Evolutionary conservation across 2,113 vertebrate species (phyloP), one percentile per base, ranked within the genome.

Genomic region (Bombycilla garrulus): DNA sequence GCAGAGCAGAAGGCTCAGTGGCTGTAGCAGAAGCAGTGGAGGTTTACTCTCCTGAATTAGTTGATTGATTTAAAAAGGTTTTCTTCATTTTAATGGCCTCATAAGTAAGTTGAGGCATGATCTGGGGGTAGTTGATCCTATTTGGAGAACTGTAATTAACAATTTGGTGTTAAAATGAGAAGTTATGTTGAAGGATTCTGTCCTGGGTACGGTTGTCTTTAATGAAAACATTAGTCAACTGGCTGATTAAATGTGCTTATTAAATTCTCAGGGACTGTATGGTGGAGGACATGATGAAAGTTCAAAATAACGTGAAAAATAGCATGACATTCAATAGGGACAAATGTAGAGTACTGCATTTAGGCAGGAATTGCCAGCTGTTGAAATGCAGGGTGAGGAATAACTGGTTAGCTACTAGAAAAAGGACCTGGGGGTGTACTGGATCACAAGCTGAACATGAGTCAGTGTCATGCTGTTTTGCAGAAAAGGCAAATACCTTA

Each of bases 371-470:
- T 79, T 91, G 48, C 54, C 76, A 95, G 82, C 79, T 94, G 64
- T 73, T 60, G 72, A 83, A 83, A 64, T 56, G 64, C 38, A 92
- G 82, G 35, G 21, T 81, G 86, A 92, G 56, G 54, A 92, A 35
- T 94, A 83, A 83, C 86, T 88, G 76, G 38, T 73, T 90, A 90
- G 60, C 86, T 95, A 26, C 54, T 86, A 90, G 92, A 71, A 92
- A 92, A 95, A 94, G 72, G 95, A 92, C 88, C 72, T 81, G 94
- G 94, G 95, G 95, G 94, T 93, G 96, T 97, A 24, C 38, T 91
- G 91, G 94, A 96, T 97, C 94, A 95, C 95, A 97, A 95, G 92
- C 4, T 93, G 92, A 94, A 86, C 64, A 91, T 96, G 95, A 96
- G 88, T 96, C 95, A 95, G 92, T 86, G 88, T 96, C 94, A 93